Percentiles rank a stretch among this genome's conserved stretches.
These are phyloP conservation scores for Montipora sp. DNA, from an alignment of 64 coral and sea anemone species.

Conservation along the genomic window DNA sequence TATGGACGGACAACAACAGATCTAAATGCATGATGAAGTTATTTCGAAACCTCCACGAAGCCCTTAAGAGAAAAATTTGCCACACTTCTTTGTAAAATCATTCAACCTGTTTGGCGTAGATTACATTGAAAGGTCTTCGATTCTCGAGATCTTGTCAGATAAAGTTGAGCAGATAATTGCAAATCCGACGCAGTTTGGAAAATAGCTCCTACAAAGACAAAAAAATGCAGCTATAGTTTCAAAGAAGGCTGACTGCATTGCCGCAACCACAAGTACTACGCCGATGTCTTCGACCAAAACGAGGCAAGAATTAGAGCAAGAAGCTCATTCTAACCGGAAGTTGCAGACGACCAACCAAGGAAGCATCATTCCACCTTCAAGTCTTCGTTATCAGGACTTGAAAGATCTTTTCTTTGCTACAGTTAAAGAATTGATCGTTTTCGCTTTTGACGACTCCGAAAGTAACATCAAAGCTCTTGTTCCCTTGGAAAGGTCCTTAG, in stretches of 20 bases:
- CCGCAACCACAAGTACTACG: too few relatives aligned
- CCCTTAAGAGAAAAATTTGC: conserved; percentile 26
- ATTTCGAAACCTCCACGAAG: background rate
- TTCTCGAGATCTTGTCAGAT: background rate
- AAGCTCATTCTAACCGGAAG: too few relatives aligned
- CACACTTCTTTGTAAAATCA: conserved; percentile 67
- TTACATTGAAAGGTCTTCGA: conserved; percentile 29
- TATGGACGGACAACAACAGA: too few relatives aligned
- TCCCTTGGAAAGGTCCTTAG: background rate
- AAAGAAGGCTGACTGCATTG: too few relatives aligned
- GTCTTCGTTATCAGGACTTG: conserved; percentile 8
- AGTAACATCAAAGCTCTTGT: background rate
- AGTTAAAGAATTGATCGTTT: background rate
- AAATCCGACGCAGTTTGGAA: conserved; percentile 32
- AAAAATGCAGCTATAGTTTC: too few relatives aligned
- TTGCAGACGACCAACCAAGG: too few relatives aligned
- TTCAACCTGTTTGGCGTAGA: conserved; percentile 59
- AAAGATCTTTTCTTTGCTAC: background rate
- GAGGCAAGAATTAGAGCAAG: too few relatives aligned
- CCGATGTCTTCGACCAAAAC: too few relatives aligned
- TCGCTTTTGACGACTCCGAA: background rate
- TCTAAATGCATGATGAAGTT: background rate
- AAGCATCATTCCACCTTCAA: background rate
- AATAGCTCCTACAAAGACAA: too few relatives aligned
- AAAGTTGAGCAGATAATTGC: conserved; percentile 46